These are phyloP conservation scores for Amphipoea lucens DNA, from an alignment of 2,888 invertebrate genomes.

Conservation along the genomic window DNA sequence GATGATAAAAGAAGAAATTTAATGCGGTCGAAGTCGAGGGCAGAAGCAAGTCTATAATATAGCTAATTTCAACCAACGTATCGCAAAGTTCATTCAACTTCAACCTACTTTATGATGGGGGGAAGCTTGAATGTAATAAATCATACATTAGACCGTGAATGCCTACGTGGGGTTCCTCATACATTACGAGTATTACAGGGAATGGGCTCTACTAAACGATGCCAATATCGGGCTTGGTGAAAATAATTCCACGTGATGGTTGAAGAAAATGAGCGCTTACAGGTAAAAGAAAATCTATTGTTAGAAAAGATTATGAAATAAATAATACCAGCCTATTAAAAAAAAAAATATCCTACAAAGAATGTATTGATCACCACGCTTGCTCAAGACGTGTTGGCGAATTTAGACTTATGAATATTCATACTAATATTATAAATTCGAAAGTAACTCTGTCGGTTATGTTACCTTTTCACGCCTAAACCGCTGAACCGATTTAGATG, in stretches of 20 bases:
- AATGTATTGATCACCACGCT: no score
- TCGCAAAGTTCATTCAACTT: constrained; percentile 21
- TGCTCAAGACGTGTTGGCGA: no score
- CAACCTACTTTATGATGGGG: not conserved
- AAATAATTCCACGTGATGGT: not conserved
- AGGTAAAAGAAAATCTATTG: not conserved
- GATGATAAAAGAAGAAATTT: no score
- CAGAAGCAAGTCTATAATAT: not conserved
- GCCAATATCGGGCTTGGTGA: not conserved
- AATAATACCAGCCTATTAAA: no score
- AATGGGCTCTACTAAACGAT: not conserved
- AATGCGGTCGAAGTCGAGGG: not conserved
- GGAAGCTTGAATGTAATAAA: constrained; percentile 25
- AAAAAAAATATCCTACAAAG: no score
- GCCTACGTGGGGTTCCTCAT: not conserved
- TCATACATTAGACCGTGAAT: not conserved
- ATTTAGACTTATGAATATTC: no score
- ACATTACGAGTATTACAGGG: constrained; percentile 2
- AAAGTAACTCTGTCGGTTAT: no score
- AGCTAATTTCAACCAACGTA: not conserved
- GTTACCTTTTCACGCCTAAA: no score
- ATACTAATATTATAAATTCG: no score
- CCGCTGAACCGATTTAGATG: no score
- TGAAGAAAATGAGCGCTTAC: not conserved
- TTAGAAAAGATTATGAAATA: not conserved